phyloP scores from a whole-genome alignment of 1,140 invertebrate genomes.

The Meteorus sp. region DNA sequence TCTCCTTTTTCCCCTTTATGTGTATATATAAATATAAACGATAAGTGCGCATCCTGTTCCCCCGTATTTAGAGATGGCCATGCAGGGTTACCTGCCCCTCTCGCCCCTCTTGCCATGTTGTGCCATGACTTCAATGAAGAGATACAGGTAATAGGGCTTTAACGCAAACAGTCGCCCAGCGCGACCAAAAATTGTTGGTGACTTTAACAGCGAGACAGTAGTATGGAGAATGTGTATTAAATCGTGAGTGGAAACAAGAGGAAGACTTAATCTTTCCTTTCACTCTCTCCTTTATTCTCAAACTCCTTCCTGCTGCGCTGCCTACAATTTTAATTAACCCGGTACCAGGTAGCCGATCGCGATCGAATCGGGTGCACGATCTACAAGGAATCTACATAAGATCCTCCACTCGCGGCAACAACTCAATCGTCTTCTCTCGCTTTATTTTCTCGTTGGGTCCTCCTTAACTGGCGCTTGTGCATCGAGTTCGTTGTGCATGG shows the following conservation, averaged over 20 bases:
- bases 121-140: no score
- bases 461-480: slow-evolving; percentile 23
- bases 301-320: slow-evolving; percentile 29
- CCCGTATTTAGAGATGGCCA: slow-evolving; percentile 4
- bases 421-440: slow-evolving; percentile 56
- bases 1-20: not conserved
- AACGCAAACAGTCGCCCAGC: no score
- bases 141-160: no score
- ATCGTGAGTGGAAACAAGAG: not conserved
- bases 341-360: slow-evolving; percentile 57
- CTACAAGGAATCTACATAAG: slow-evolving; percentile 63
- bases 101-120: no score
- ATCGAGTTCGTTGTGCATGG: no score
- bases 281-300: not conserved
- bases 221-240: not conserved
- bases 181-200: not conserved
- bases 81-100: no score
- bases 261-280: not conserved
- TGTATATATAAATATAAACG: not conserved
- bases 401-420: slow-evolving; percentile 61
- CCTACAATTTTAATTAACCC: slow-evolving; percentile 61
- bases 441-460: slow-evolving; percentile 42
- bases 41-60: slow-evolving; percentile 7
- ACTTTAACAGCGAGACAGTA: not conserved
- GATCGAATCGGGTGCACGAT: slow-evolving; percentile 62